Evolutionary conservation across 2,888 invertebrate species (phyloP), one percentile per base, ranked within the genome.

Genomic region (Sipha maydis): DNA sequence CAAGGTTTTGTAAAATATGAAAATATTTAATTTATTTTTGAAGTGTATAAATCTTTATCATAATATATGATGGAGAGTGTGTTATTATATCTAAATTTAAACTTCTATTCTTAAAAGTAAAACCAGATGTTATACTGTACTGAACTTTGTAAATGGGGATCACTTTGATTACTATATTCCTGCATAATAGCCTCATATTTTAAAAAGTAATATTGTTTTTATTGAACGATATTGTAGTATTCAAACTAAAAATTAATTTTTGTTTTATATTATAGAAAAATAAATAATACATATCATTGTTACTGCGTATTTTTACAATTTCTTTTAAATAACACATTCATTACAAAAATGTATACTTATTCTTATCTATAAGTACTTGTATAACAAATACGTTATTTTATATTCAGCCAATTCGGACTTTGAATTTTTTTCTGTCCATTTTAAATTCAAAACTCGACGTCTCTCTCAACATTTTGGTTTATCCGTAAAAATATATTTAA

Each of bases 111-210:
- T 31, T 19, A 67, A 67, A 77, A 77, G 41, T 67, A 67, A 77
- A 85, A 85, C 85, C 85, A 85, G 85, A 85, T 85, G 85, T 85
- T 77, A 28, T 82, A 38, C 21, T 76, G 38, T 38, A 56, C 34
- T 19, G 31, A 71, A 73, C 48, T 54, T 21, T 28, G 21, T 67
- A 67, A 38, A 61, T n/a, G 38, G 25, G 28, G 28, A 48, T 31
- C 31, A 48, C 48, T 69, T 28, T 5, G 21, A 69, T 82, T 67
- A 28, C 28, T 69, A 71, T 69, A 69, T 82, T 69, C 25, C 61
- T 61, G 19, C 7, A 25, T 61, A 61, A 61, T 61, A 5, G 61
- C 25, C 61, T 61, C 21, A 25, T 61, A 7, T 61, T 61, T 48
- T 48, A 48, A 48, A 11, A 48, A 48, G 9, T 48, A 48, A 48